Base-by-base conservation (phyloP, 2,113 vertebrate species). In the Cyrtonyx montezumae region DNA sequence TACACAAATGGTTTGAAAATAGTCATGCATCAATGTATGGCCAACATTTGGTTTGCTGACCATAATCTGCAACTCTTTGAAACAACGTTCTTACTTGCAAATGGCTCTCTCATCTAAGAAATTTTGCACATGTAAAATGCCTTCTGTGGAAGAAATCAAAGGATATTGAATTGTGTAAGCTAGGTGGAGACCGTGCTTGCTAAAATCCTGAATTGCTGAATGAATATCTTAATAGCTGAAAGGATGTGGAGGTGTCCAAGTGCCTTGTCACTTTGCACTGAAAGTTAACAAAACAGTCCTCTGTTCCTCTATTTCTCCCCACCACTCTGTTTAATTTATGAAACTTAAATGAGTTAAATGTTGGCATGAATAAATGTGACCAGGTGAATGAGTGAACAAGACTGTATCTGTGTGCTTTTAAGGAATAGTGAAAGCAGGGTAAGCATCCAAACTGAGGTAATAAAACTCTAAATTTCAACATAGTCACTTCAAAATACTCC, bases 71-170 rank as follows among this genome's bases (percentile, higher is more conserved):
- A 88, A 63, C 61, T 95, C 58, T 80, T 16, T 93, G 49, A 90
- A 94, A 88, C 1, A 43, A 62, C 37, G 74, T 95, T 91, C 28
- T 53, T 40, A 73, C 95, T 98, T 97, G 94, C 96, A 98, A 98
- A 97, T 96, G 95, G 85, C 97, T 98, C 96, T 98, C 95, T 97
- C 97, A 96, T 97, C 97, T 97, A 96, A 98, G 92, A 96, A 95
- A 92, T 97, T 96, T 98, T 98, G 79, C 94, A 97, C 93, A 96
- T 71, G 70, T 96, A 79, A 91, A 96, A 97, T 97, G 95, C 95
- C 95, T 97, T 97, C 6, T 66, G 49, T 73, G 79, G n/a, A 87
- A 92, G 45, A 86, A 80, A 90, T 59, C 30, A 69, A 92, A 93
- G 34, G 51, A 67, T 63, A 28, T 46, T 53, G 93, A 93, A 81